A percentile compares a stretch with the other conserved stretches of the same genome.
phyloP scores from a whole-genome alignment of 2,797 vertebrate species.

The Hemibagrus guttatus region DNA sequence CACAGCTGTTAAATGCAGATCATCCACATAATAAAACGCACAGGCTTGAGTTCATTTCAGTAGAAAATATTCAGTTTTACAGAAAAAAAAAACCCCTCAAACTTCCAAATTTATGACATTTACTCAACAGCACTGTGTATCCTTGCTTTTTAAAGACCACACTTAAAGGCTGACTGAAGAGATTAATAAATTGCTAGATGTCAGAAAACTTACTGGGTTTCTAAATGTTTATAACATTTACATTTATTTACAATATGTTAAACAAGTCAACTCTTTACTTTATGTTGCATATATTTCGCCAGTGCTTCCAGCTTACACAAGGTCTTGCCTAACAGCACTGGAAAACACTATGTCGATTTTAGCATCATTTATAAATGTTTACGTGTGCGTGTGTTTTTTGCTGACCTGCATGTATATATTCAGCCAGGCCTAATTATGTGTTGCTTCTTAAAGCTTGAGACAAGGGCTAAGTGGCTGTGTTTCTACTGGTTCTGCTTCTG shows the following conservation, averaged over 20 bases:
- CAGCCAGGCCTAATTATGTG: neutral
- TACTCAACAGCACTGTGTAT: neutral
- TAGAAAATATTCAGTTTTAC: neutral
- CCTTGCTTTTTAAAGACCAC: conserved; percentile 73
- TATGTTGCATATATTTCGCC: neutral
- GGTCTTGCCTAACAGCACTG: conserved; percentile 4
- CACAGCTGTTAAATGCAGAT: neutral
- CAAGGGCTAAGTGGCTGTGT: conserved; percentile 91
- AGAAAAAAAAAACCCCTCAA: no score
- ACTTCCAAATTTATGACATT: neutral
- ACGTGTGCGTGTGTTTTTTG: neutral
- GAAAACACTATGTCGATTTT: neutral
- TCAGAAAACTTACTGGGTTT: conserved; percentile 89
- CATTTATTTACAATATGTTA: conserved; percentile 47
- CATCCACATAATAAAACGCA: neutral
- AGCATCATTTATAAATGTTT: conserved; percentile 50
- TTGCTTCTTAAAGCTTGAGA: conserved; percentile 77
- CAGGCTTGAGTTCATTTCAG: neutral
- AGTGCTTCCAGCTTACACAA: neutral
- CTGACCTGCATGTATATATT: conserved; percentile 8
- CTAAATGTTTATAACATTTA: conserved; percentile 62
- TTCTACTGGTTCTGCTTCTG: conserved; percentile 91
- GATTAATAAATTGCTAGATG: conserved; percentile 80
- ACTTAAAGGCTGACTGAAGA: conserved; percentile 84
- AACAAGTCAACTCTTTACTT: conserved; percentile 19